phyloP scores from a whole-genome alignment of 2,888 invertebrate species.

The Drosophila stalkeri region DNA sequence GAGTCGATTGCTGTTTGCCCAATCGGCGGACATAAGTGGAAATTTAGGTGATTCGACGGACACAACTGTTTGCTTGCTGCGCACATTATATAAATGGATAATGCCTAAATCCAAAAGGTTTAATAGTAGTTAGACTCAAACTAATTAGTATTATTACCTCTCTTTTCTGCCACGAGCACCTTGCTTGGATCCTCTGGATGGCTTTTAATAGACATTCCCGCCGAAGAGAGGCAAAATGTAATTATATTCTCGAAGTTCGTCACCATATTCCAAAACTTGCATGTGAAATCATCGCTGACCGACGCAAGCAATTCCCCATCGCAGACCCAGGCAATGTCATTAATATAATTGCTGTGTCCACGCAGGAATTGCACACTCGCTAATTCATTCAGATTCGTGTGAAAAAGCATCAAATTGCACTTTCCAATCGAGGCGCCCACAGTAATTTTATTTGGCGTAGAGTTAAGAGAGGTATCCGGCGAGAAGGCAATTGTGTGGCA shows the following conservation, averaged over 20 bases:
- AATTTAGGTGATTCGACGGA: conserved; percentile 88
- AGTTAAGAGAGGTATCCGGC: conserved; percentile 87
- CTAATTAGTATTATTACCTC: conserved; percentile 80
- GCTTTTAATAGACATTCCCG: conserved; percentile 89
- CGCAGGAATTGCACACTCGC: conserved; percentile 84
- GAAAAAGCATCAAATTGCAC: conserved; percentile 87
- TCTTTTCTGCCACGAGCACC: conserved; percentile 91
- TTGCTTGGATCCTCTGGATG: conserved; percentile 90
- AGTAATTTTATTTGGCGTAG: conserved; percentile 86
- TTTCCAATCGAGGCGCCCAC: conserved; percentile 86
- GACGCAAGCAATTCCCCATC: conserved; percentile 90
- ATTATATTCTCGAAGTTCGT: conserved; percentile 86
- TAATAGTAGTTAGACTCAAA: background rate
- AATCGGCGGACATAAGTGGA: conserved; percentile 89
- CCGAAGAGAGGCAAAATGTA: conserved; percentile 88
- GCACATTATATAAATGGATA: conserved; percentile 90
- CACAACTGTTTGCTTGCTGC: conserved; percentile 88
- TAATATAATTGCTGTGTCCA: conserved; percentile 90
- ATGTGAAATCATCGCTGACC: conserved; percentile 91
- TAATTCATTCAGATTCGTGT: conserved; percentile 86
- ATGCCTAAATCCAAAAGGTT: conserved; percentile 83
- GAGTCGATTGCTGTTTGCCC: conserved; percentile 88
- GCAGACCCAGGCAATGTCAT: conserved; percentile 89
- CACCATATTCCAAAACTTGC: conserved; percentile 88
- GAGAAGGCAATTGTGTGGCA: conserved; percentile 87